phyloP scores from a whole-genome alignment of 2,797 vertebrate species.

The Botia kubotai region DNA sequence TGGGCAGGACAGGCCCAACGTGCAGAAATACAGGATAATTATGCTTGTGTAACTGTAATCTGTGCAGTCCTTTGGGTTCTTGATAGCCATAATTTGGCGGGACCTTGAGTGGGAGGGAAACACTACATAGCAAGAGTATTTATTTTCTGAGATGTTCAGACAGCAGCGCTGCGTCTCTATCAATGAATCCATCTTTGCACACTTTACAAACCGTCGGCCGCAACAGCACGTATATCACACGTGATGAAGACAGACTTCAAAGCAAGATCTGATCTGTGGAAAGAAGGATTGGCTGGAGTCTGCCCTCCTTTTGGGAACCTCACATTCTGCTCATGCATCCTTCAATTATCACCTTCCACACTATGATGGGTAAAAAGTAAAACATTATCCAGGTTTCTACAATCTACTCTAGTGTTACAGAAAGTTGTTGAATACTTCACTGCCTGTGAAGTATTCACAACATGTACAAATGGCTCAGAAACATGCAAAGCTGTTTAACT shows the following conservation, averaged over 20 bases:
- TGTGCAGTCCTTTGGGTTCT: background rate
- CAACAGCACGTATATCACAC: background rate
- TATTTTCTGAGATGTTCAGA: background rate
- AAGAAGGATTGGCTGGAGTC: background rate
- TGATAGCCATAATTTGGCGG: conserved; percentile 4
- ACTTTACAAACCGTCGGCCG: background rate
- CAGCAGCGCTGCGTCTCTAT: background rate
- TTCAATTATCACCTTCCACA: background rate
- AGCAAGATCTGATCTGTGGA: background rate
- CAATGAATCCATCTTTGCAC: background rate
- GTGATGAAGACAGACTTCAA: background rate
- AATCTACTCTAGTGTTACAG: too few species aligned
- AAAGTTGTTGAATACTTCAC: too few species aligned
- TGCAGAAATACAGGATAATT: conserved; percentile 8
- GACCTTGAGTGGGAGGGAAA: background rate
- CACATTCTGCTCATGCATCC: background rate
- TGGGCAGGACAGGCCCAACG: background rate
- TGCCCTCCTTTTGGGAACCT: background rate
- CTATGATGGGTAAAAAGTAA: background rate
- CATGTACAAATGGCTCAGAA: too few species aligned
- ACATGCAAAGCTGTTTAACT: too few species aligned
- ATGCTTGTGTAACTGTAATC: conserved; percentile 8
- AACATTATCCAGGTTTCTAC: too few species aligned
- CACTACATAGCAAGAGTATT: background rate
- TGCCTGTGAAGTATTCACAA: too few species aligned